phyloP scores from a whole-genome alignment of 2,888 invertebrate genomes.

The Trilocha varians region DNA sequence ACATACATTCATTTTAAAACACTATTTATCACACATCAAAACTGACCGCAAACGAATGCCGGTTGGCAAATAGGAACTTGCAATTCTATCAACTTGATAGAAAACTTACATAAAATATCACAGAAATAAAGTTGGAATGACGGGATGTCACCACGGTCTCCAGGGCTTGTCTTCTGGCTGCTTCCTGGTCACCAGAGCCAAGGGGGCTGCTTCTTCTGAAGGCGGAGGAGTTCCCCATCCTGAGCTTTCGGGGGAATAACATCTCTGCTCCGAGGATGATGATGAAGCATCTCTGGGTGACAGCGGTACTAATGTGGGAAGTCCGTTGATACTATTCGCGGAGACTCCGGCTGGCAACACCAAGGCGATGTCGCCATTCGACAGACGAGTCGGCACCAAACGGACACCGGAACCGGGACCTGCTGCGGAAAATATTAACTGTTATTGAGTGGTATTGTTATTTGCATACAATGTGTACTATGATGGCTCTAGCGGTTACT shows the following conservation, averaged over 20 bases:
- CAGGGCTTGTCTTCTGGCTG: constrained; percentile 82
- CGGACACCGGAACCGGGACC: constrained; percentile 81
- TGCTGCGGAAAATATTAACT: constrained; percentile 52
- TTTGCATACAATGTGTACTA: not conserved
- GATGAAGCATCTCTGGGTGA: constrained; percentile 83
- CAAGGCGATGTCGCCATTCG: constrained; percentile 88
- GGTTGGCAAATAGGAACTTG: constrained; percentile 36
- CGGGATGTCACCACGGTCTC: constrained; percentile 81
- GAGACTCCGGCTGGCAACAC: constrained; percentile 80
- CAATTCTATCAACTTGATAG: constrained; percentile 21
- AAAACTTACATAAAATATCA: constrained; percentile 25
- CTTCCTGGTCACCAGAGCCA: constrained; percentile 83
- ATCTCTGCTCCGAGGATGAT: constrained; percentile 74
- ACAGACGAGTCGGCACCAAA: constrained; percentile 84
- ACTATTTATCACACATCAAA: constrained; percentile 19
- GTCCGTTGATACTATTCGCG: constrained; percentile 60
- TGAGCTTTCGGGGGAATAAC: constrained; percentile 74
- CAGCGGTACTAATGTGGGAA: constrained; percentile 82
- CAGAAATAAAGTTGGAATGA: constrained; percentile 32
- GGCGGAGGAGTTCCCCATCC: constrained; percentile 63
- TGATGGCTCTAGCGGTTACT: not conserved
- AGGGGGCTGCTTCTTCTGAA: constrained; percentile 66
- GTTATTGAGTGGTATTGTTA: not conserved
- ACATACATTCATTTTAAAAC: not conserved
- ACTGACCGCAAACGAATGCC: constrained; percentile 30